These are phyloP conservation scores for Suillia variegata DNA, from an alignment of 2,888 invertebrate genomes.

Conservation along the genomic window DNA sequence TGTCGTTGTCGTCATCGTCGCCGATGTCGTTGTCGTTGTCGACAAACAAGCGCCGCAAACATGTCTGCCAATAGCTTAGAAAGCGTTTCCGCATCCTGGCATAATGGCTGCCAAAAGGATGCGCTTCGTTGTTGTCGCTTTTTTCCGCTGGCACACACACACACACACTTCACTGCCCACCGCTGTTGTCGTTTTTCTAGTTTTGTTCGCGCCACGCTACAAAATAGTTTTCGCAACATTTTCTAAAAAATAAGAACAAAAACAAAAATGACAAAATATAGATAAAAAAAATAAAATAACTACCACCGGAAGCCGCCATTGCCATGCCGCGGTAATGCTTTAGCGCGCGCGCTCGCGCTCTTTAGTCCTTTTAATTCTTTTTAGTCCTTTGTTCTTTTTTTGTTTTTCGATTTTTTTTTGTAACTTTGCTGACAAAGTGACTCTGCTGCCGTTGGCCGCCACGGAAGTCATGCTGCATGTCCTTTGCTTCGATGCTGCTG, in stretches of 20 bases:
- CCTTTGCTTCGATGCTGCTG: neutral
- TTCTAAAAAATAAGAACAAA: neutral
- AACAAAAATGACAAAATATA: no score
- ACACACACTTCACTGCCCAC: no score
- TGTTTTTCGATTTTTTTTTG: no score
- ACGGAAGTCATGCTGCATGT: neutral
- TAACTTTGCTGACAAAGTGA: neutral
- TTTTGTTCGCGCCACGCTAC: no score
- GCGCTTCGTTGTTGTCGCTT: no score
- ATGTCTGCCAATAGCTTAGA: slow-evolving; percentile 12
- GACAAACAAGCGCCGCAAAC: neutral
- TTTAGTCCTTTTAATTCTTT: neutral
- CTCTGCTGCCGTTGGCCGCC: neutral
- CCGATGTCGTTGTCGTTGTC: no score
- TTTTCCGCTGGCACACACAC: no score
- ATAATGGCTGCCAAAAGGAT: neutral
- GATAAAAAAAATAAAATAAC: no score
- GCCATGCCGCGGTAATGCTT: no score
- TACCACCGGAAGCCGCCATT: neutral
- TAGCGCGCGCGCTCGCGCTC: no score
- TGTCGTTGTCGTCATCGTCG: no score
- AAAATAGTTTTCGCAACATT: neutral
- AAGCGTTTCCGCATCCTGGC: neutral
- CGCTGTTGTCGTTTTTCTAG: no score
- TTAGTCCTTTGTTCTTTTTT: neutral